Percentiles rank a stretch among this genome's conserved stretches.
These are phyloP conservation scores for Calameuta pallipes DNA, from an alignment of 2,888 invertebrate genomes.

Conservation along the genomic window DNA sequence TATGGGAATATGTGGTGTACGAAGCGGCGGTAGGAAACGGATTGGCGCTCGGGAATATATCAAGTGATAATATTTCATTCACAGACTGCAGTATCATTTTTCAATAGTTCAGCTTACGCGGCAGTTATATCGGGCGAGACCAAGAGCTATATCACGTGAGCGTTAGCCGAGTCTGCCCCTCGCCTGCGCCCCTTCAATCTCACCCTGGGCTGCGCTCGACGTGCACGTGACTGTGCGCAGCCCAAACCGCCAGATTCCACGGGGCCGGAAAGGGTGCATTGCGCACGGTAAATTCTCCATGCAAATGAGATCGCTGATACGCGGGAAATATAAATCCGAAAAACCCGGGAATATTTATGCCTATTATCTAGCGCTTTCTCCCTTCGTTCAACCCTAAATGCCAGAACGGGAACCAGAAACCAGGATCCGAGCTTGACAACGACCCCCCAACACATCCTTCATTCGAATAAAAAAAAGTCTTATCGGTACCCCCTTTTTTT, in stretches of 20 bases:
- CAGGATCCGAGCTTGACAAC: too few relatives aligned
- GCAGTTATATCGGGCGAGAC: slow-evolving; percentile 41
- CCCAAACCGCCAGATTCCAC: neutral
- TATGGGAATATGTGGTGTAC: too few relatives aligned
- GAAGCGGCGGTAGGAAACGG: too few relatives aligned
- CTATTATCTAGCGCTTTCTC: slow-evolving; percentile 51
- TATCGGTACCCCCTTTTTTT: too few relatives aligned
- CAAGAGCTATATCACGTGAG: slow-evolving; percentile 42
- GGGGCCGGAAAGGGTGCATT: slow-evolving; percentile 20
- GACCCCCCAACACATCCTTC: too few relatives aligned
- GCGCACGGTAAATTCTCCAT: slow-evolving; percentile 57
- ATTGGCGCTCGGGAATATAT: too few relatives aligned
- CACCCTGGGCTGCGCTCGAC: slow-evolving; percentile 11
- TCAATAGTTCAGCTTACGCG: slow-evolving; percentile 51
- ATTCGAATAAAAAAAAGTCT: too few relatives aligned
- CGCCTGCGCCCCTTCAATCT: neutral
- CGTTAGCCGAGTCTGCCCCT: neutral
- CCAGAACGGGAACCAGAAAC: too few relatives aligned
- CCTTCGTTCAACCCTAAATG: slow-evolving; percentile 12
- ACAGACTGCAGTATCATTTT: slow-evolving; percentile 57
- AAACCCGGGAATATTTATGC: slow-evolving; percentile 60
- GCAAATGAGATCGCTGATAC: slow-evolving; percentile 63
- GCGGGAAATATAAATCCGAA: slow-evolving; percentile 61
- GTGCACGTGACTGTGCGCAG: slow-evolving; percentile 21
- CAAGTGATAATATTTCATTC: slow-evolving; percentile 59